A percentile compares a stretch with the other conserved stretches of the same genome.
Conservation (phyloP, 2,797 vertebrate species). For the Aythya fuligula region DNA sequence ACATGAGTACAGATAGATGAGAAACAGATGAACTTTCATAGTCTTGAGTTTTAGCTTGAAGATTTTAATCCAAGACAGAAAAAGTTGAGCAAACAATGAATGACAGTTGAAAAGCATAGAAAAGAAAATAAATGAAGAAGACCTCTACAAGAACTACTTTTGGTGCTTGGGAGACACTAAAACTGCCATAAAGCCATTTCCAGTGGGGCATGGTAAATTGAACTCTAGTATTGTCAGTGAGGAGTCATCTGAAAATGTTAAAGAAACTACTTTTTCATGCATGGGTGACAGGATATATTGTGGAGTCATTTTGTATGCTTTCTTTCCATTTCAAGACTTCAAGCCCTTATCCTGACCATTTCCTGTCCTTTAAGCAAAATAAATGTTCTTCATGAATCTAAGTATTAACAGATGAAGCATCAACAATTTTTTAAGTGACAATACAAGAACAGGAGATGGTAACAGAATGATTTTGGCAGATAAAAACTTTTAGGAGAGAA, state of each 20-base stretch:
- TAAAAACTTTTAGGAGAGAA: neutral
- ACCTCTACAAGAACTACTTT: neutral
- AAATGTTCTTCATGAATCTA: neutral
- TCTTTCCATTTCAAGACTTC: neutral
- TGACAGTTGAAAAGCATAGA: neutral
- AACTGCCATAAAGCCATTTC: neutral
- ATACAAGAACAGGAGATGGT: neutral
- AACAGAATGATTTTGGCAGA: neutral
- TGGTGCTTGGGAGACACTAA: neutral
- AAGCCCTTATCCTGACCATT: neutral
- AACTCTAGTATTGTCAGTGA: neutral
- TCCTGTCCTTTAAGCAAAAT: neutral
- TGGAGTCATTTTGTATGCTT: neutral
- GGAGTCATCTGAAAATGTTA: neutral
- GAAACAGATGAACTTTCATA: slow-evolving; percentile 2
- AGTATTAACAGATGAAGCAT: neutral
- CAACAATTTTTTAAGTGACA: neutral
- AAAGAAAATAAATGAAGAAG: neutral
- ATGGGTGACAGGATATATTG: neutral
- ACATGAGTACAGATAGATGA: neutral
- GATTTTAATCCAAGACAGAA: slow-evolving; percentile 4
- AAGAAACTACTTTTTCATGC: neutral
- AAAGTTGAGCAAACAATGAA: slow-evolving; percentile 27
- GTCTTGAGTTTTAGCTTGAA: slow-evolving; percentile 16
- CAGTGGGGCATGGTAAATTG: neutral